Percentiles rank a stretch among this genome's conserved stretches.
Evolutionary conservation across 2,888 invertebrate genomes (phyloP).

Genomic region (Rhamphomyia laevipes): DNA sequence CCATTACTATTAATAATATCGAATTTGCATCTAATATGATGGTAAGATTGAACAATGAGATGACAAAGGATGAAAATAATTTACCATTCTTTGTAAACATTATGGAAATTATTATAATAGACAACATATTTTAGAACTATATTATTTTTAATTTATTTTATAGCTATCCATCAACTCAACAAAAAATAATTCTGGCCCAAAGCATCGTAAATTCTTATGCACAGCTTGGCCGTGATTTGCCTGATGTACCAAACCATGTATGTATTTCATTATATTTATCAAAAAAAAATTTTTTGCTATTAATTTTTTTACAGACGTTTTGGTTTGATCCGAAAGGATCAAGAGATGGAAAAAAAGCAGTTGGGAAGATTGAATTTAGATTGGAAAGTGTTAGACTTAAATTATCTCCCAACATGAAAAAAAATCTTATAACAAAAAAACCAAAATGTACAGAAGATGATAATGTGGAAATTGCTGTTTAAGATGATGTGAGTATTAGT

Average conservation of each 20-base stretch:
- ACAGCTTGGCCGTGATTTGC: background rate
- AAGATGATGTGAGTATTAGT: too few relatives aligned
- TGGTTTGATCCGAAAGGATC: conserved; percentile 5
- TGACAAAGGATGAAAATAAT: too few relatives aligned
- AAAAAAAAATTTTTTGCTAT: background rate
- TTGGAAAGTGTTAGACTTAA: background rate
- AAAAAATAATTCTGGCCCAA: conserved; percentile 1
- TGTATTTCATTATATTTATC: background rate
- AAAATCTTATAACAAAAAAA: too few relatives aligned
- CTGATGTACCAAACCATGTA: conserved; percentile 4
- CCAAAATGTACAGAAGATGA: too few relatives aligned
- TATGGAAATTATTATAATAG: background rate
- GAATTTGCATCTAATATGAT: too few relatives aligned
- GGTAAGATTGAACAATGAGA: too few relatives aligned
- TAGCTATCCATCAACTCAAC: background rate
- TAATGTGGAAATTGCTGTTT: too few relatives aligned
- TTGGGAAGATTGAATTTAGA: conserved; percentile 1
- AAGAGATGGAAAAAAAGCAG: background rate
- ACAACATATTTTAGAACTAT: background rate
- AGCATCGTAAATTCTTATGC: background rate
- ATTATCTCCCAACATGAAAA: too few relatives aligned
- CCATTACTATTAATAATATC: too few relatives aligned
- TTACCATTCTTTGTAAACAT: too few relatives aligned
- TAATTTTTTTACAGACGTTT: background rate
- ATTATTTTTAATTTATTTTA: background rate